phyloP scores from a whole-genome alignment of 30 jellyfish, hydroid and myxozoan species.

The Aurelia aurita region DNA sequence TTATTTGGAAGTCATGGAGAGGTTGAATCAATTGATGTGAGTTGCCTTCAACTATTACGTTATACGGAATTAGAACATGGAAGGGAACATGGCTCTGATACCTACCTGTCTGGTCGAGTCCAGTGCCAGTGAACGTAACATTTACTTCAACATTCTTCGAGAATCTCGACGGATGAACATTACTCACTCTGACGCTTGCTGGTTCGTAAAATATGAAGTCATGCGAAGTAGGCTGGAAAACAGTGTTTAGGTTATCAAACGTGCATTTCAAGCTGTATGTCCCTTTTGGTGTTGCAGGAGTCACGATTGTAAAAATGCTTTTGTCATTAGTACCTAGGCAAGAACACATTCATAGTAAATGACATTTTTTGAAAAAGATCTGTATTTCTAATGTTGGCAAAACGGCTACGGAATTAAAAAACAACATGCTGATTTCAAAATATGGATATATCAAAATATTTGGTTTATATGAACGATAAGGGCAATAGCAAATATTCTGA shows the following conservation, averaged over 20 bases:
- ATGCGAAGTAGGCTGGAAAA: neutral
- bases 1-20: slow-evolving; percentile 87
- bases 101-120: slow-evolving; percentile 66
- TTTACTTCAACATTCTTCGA: slow-evolving; percentile 25
- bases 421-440: no score
- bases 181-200: slow-evolving; percentile 7
- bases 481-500: no score
- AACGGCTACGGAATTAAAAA: no score
- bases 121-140: slow-evolving; percentile 67
- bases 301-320: slow-evolving; percentile 27
- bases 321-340: slow-evolving; percentile 3
- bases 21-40: slow-evolving; percentile 91
- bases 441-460: no score
- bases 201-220: slow-evolving; percentile 58
- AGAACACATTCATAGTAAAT: no score
- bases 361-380: no score
- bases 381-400: no score
- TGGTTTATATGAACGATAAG: no score
- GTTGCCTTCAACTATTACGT: slow-evolving; percentile 13
- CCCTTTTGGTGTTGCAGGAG: slow-evolving; percentile 74
- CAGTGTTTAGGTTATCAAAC: slow-evolving; percentile 26
- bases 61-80: no score
- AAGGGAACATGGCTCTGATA: no score
- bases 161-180: slow-evolving; percentile 39
- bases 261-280: slow-evolving; percentile 53